A percentile compares a stretch with the other conserved stretches of the same genome.
Evolutionary conservation across 1,140 invertebrate genomes (phyloP).

Genomic region (Neodiprion fabricii): DNA sequence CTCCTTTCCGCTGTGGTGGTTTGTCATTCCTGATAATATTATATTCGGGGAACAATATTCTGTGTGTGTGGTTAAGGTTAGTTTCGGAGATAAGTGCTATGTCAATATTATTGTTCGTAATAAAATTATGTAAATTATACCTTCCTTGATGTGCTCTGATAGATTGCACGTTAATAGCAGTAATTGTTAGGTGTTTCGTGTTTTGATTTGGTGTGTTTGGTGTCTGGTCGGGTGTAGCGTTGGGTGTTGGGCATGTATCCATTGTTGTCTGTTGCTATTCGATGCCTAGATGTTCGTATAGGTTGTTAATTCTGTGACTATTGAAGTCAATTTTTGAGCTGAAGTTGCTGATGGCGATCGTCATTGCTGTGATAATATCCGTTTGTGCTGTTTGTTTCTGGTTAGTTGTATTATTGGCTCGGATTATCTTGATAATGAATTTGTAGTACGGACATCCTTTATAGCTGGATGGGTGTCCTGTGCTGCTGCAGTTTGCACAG

Average conservation of each 20-base stretch:
- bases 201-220: not conserved
- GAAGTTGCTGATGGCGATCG: not conserved
- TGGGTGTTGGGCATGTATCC: not conserved
- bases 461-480: not conserved
- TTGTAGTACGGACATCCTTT: not conserved
- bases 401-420: not conserved
- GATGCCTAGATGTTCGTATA: not conserved
- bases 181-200: slow-evolving; percentile 1
- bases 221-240: not conserved
- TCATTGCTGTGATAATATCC: too few relatives aligned
- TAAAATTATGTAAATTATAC: slow-evolving; percentile 14
- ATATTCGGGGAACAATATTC: slow-evolving; percentile 13
- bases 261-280: not conserved
- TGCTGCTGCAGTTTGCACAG: not conserved
- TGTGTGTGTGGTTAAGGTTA: slow-evolving; percentile 17
- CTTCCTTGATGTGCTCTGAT: slow-evolving; percentile 10
- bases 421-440: not conserved
- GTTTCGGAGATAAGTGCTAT: slow-evolving; percentile 22
- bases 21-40: slow-evolving; percentile 18
- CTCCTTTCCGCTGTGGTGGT: not conserved
- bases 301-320: not conserved
- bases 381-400: not conserved
- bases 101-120: slow-evolving; percentile 9
- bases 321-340: not conserved
- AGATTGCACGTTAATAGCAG: slow-evolving; percentile 23